Conservation (phyloP, 1,140 invertebrate species). For the Drosophila chauvacae region DNA sequence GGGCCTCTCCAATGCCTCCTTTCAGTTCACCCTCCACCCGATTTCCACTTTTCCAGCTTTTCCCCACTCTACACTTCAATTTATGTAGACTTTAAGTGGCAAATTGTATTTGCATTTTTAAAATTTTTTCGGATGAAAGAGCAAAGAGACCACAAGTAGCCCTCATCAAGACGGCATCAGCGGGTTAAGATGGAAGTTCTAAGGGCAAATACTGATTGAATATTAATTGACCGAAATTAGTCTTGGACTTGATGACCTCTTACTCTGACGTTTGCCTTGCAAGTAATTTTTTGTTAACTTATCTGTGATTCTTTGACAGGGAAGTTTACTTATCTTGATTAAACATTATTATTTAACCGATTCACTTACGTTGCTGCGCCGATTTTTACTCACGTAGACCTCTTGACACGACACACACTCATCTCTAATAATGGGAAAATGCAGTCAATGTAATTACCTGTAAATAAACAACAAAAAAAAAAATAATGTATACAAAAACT, state of each 20-base stretch:
- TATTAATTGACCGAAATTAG: conserved; percentile 55
- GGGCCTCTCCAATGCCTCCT: conserved; percentile 53
- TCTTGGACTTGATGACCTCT: not conserved
- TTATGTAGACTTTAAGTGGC: conserved; percentile 79
- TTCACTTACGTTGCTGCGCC: too few relatives aligned
- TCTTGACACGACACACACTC: not conserved
- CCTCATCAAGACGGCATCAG: conserved; percentile 18
- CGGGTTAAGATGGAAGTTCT: conserved; percentile 1
- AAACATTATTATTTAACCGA: not conserved
- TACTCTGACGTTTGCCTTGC: too few relatives aligned
- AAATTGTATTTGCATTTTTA: conserved; percentile 80
- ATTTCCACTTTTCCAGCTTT: conserved; percentile 16
- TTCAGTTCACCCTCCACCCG: conserved; percentile 4
- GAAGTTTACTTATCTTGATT: not conserved
- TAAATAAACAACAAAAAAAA: conserved; percentile 46
- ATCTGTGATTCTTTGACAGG: too few relatives aligned
- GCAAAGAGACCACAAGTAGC: conserved; percentile 64
- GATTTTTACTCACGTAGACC: not conserved
- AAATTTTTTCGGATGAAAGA: conserved; percentile 51
- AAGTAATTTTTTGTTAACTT: too few relatives aligned
- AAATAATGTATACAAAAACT: conserved; percentile 31
- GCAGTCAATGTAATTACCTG: conserved; percentile 59
- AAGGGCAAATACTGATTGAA: conserved; percentile 49
- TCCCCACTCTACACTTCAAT: conserved; percentile 41
- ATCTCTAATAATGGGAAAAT: not conserved